Percentiles rank a stretch among this genome's conserved stretches.
These are phyloP conservation scores for Chitala chitala DNA, from an alignment of 2,113 vertebrate species.

Conservation along the genomic window DNA sequence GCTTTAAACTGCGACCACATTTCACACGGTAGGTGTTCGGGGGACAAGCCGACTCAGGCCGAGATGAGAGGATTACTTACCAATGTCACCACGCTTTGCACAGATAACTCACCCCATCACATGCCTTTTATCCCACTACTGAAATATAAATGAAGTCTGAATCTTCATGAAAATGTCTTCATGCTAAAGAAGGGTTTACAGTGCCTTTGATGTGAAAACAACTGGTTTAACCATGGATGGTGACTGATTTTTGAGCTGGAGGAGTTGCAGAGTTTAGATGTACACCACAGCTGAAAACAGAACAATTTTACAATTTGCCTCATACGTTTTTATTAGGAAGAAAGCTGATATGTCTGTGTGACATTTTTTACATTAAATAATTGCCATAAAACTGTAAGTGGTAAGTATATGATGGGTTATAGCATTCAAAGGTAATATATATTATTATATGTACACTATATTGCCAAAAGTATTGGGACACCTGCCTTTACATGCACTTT, in stretches of 20 bases:
- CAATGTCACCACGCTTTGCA: conserved; percentile 25
- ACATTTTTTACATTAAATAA: no score
- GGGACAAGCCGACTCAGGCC: conserved; percentile 15
- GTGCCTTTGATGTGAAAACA: neutral
- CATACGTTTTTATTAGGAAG: no score
- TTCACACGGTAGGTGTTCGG: conserved; percentile 21
- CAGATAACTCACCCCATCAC: conserved; percentile 20
- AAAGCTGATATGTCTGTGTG: no score
- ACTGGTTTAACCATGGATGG: conserved; percentile 12
- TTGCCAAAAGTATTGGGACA: no score
- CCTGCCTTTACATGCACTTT: no score
- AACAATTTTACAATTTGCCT: no score
- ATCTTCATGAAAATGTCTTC: no score
- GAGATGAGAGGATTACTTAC: conserved; percentile 28
- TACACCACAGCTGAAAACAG: no score
- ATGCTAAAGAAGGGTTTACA: conserved; percentile 32
- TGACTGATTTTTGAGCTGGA: conserved; percentile 24
- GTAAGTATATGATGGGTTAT: no score
- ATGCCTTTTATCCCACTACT: conserved; percentile 36
- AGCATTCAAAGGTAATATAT: no score
- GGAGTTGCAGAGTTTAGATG: conserved; percentile 5
- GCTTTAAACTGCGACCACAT: conserved; percentile 30
- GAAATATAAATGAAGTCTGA: conserved; percentile 39
- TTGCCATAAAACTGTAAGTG: no score
- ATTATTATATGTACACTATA: no score